Conservation (phyloP, 2,797 vertebrate genomes). For the Silurus lanzhouensis region DNA sequence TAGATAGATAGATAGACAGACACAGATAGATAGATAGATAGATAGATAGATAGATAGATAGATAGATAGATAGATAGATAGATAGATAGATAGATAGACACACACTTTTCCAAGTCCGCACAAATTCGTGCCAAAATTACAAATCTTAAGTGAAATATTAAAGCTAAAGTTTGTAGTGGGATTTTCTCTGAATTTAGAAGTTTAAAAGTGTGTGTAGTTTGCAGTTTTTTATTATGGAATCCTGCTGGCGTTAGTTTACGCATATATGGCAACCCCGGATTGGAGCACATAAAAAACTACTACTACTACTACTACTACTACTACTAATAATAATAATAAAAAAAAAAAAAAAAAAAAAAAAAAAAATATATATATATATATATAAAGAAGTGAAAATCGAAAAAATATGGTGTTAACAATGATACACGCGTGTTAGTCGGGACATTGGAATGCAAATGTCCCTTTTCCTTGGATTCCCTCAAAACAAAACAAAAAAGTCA, state of each 20-base stretch:
- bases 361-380: too few relatives aligned
- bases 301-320: too few relatives aligned
- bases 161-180: background rate
- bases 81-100: background rate
- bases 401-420: constrained; percentile 8
- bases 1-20: too few relatives aligned
- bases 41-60: too few relatives aligned
- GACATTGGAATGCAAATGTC: constrained; percentile 27
- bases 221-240: background rate
- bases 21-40: too few relatives aligned
- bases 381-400: background rate
- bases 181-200: background rate
- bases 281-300: too few relatives aligned
- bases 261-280: constrained; percentile 5
- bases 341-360: too few relatives aligned
- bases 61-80: too few relatives aligned
- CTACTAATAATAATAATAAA: too few relatives aligned
- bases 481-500: constrained; percentile 28
- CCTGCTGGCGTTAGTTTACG: background rate
- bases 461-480: constrained; percentile 21
- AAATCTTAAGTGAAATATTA: background rate
- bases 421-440: constrained; percentile 50
- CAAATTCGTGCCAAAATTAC: too few relatives aligned
- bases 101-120: background rate
- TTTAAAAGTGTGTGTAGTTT: background rate